Percentiles rank a stretch among this genome's conserved stretches.
Evolutionary conservation across 2,797 vertebrate species (phyloP).

Genomic region (Eremophila alpestris): DNA sequence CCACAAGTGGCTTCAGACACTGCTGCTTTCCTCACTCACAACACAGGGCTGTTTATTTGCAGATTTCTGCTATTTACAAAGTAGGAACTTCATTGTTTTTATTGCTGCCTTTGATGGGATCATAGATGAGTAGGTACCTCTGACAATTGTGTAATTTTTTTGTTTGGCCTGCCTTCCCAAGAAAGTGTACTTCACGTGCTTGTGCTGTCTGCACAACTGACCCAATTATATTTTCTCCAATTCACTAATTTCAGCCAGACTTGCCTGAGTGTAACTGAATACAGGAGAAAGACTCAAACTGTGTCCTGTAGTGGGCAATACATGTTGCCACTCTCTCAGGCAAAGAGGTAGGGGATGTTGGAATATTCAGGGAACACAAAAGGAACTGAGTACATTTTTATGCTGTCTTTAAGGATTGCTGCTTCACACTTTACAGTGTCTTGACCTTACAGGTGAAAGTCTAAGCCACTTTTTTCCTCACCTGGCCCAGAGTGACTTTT

Average conservation of each 20-base stretch:
- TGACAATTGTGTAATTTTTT: background rate
- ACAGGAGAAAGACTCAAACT: background rate
- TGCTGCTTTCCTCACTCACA: background rate
- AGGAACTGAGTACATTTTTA: background rate
- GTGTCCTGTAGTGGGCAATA: background rate
- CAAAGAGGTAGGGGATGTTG: background rate
- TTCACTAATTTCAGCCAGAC: background rate
- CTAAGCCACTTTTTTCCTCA: background rate
- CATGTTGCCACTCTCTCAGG: background rate
- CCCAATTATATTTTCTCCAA: background rate
- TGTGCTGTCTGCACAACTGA: background rate
- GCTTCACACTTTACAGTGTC: background rate
- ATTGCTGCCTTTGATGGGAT: background rate
- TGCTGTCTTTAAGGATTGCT: background rate
- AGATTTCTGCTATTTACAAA: background rate
- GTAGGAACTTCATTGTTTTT: background rate
- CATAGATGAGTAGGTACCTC: background rate
- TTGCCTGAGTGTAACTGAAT: background rate
- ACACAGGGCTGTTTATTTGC: background rate
- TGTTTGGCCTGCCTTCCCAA: background rate
- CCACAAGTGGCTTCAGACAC: background rate
- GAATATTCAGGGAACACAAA: background rate
- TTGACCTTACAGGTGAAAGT: background rate
- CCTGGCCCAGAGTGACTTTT: background rate
- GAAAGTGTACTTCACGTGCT: background rate